Evolutionary conservation across 2,888 invertebrate genomes (phyloP), one percentile per base, ranked within the genome.

Genomic region (Drosophila pseudotalamancana): DNA sequence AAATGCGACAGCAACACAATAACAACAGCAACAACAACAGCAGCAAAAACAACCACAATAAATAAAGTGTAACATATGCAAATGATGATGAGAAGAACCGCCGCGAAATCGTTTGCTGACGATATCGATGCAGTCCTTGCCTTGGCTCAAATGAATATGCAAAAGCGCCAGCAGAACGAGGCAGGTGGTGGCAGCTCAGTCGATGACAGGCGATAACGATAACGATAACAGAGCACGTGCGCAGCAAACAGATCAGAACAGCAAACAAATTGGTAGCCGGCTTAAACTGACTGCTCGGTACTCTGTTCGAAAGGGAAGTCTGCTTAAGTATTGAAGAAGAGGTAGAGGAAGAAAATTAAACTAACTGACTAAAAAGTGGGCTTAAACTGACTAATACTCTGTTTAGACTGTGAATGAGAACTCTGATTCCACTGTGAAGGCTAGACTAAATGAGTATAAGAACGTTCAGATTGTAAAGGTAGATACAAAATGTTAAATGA

Each of bases 1-100:
- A 67, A 60, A 53, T 23, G 61, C 54, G 54, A 35, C 34, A 35
- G 25, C 48, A 18, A 32, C 43, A 48, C 34, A 48, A 25, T 31
- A 46, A 9, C 45, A 54, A 53, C 55, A 53, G 11, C 53, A 57
- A 25, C 14, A 53, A 18, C 49, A 35, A 37, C n/a, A n/a, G 29
- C 16, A 19, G 1, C 19, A 12, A 14, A 50, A 60, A 49, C 57
- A 65, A 46, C 16, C 46, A 81, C 70, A 84, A 87, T 84, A 87
- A 87, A 87, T 84, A 82, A 87, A 71, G 57, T 78, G 82, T 87
- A 82, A 82, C 87, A 84, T 87, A 82, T 87, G 82, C 82, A 82
- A 87, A 87, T 87, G 82, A 87, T 84, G 81, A 79, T 85, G 81
- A 87, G 78, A 81, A 75, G 75, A 84, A 77, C 67, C 66, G 53